phyloP scores from a whole-genome alignment of 2,888 invertebrate genomes.

The Drosophila lutescens region DNA sequence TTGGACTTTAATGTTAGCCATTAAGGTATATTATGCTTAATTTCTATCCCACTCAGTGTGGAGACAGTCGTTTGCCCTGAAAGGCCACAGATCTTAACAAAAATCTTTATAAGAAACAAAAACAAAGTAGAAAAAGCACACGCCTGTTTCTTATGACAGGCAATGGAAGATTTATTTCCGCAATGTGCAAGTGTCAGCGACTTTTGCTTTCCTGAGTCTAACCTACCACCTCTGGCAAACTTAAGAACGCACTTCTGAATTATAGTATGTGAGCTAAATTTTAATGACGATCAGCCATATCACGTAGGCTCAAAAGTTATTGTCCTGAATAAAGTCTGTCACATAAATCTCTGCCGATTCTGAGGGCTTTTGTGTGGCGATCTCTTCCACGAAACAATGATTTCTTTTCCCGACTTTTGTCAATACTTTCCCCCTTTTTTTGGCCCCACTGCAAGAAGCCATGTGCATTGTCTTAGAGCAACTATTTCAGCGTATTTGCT shows the following conservation, averaged over 20 bases:
- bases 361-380: constrained; percentile 22
- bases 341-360: constrained; percentile 44
- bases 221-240: constrained; percentile 15
- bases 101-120: neutral
- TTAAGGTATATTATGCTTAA: constrained; percentile 28
- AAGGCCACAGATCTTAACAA: constrained; percentile 44
- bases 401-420: constrained; percentile 16
- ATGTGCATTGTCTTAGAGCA: constrained; percentile 60
- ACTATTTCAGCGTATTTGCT: constrained; percentile 58
- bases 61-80: constrained; percentile 29
- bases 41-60: constrained; percentile 1
- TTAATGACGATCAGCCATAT: constrained; percentile 15
- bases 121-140: constrained; percentile 8
- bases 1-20: constrained; percentile 30
- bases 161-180: constrained; percentile 49
- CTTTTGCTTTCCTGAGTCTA: constrained; percentile 18
- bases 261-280: constrained; percentile 38
- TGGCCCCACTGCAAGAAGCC: constrained; percentile 60
- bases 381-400: constrained; percentile 11
- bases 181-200: constrained; percentile 10
- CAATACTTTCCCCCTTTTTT: constrained; percentile 52
- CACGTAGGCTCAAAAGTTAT: constrained; percentile 52
- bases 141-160: constrained; percentile 19
- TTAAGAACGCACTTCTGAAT: constrained; percentile 13
- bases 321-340: constrained; percentile 47